Evolutionary conservation across 2,797 vertebrate genomes (phyloP).

Genomic region (Sebastes baramenuke): DNA sequence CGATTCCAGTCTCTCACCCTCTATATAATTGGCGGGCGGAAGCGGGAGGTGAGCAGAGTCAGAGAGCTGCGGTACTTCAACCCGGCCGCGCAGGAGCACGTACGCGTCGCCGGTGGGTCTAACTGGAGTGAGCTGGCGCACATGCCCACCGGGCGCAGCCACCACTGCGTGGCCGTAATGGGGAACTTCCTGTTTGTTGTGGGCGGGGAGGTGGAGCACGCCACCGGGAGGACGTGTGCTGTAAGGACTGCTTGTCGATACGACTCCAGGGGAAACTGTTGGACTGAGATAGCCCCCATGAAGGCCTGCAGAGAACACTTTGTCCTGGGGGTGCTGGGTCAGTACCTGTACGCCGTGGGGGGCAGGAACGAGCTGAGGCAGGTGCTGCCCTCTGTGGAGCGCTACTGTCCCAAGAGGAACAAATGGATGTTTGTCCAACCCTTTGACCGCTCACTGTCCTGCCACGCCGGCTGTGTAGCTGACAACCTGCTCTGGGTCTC

Average conservation of each 20-base stretch:
- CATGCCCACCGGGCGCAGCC: slow-evolving; percentile 93
- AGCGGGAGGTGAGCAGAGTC: slow-evolving; percentile 92
- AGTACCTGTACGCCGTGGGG: slow-evolving; percentile 92
- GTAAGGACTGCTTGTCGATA: slow-evolving; percentile 94
- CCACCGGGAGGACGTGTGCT: slow-evolving; percentile 90
- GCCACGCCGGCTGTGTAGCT: slow-evolving; percentile 94
- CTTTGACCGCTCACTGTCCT: slow-evolving; percentile 95
- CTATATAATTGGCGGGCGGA: slow-evolving; percentile 92
- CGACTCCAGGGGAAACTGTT: slow-evolving; percentile 90
- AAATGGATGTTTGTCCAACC: slow-evolving; percentile 96
- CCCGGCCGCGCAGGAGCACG: slow-evolving; percentile 87
- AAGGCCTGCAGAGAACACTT: slow-evolving; percentile 98
- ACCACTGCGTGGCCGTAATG: slow-evolving; percentile 95
- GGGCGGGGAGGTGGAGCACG: slow-evolving; percentile 93
- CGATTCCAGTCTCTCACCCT: slow-evolving; percentile 94
- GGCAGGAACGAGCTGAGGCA: slow-evolving; percentile 95
- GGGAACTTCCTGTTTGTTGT: slow-evolving; percentile 95
- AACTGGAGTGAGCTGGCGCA: slow-evolving; percentile 95
- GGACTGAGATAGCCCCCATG: slow-evolving; percentile 96
- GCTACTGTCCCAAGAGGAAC: slow-evolving; percentile 96
- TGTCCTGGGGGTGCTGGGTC: slow-evolving; percentile 90
- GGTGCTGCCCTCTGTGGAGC: slow-evolving; percentile 94
- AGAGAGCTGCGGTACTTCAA: slow-evolving; percentile 94
- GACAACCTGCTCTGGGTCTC: slow-evolving; percentile 97
- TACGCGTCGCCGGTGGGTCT: slow-evolving; percentile 87